Evolutionary conservation across 2,888 invertebrate genomes (phyloP), one percentile per base, ranked within the genome.

Genomic region (Tetramorium bicarinatum): DNA sequence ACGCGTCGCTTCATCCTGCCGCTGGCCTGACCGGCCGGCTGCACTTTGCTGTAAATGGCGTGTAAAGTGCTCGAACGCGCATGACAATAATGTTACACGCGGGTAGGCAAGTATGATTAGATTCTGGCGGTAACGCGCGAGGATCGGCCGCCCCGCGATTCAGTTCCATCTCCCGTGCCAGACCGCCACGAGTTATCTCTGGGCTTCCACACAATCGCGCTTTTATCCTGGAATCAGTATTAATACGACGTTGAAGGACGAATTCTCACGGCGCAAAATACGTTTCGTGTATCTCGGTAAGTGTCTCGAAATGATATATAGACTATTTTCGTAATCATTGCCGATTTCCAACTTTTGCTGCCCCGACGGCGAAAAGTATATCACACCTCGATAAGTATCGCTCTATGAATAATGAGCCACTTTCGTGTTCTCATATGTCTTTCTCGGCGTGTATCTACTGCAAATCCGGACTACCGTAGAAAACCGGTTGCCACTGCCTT

Each of bases 21-120:
- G 59, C 8, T 13, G 29, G 76, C 62, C 52, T 13, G 41, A n/a
- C 76, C 56, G 82, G 41, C 25, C 61, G 29, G 62, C 47, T 67
- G 67, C 66, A 29, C 69, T 69, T 79, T 47, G 79, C 69, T 61
- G 80, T 80, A 83, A 83, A 81, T 77, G 83, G 83, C 69, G 81
- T 72, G 69, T 72, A 81, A 83, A 72, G 83, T 56, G 83, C 54
- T 52, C 77, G 79, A 61, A 71, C 52, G 52, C 64, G 62, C 81
- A 54, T 64, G 76, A 81, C 74, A 76, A 80, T 80, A 80, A 76
- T 81, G 81, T 34, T 64, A 76, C 52, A 64, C 47, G 34, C 72
- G 79, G 72, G 11, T 47, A 47, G 71, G 59, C 72, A 47, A 61
- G 59, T 80, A 59, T 49, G 71, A 80, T 80, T 80, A 80, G 59